These are phyloP conservation scores for Polydrusus pterygomalis DNA, from an alignment of 2,888 invertebrate genomes.

Conservation along the genomic window DNA sequence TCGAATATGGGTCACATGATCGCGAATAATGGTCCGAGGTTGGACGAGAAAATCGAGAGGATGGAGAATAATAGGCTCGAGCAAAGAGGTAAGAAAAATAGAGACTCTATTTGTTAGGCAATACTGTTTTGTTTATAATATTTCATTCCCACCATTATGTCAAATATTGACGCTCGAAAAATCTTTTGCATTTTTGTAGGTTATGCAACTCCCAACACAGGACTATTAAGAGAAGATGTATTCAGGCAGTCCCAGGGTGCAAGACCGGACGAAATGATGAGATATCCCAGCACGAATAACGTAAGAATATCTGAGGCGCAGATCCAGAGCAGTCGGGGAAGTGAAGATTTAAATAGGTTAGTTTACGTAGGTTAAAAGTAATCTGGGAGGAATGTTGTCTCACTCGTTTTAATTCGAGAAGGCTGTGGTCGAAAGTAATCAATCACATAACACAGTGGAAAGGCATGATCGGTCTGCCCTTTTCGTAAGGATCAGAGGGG, in stretches of 20 bases:
- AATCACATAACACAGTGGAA: too few relatives aligned
- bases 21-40: conserved; percentile 28
- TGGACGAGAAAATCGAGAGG: conserved; percentile 56
- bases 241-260: conserved; percentile 66
- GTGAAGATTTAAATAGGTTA: conserved; percentile 62
- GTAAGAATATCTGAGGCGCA: conserved; percentile 65
- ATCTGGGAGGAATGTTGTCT: too few relatives aligned
- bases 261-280: conserved; percentile 67
- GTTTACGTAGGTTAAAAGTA: too few relatives aligned
- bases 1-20: conserved; percentile 10
- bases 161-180: too few relatives aligned
- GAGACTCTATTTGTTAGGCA: too few relatives aligned
- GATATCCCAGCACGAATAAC: conserved; percentile 67
- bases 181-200: conserved; percentile 49
- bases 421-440: too few relatives aligned
- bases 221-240: conserved; percentile 68
- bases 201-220: conserved; percentile 62
- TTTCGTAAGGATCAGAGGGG: too few relatives aligned
- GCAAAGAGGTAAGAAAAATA: conserved; percentile 34
- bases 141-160: too few relatives aligned
- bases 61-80: conserved; percentile 45
- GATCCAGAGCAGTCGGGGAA: conserved; percentile 61
- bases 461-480: too few relatives aligned
- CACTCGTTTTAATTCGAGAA: too few relatives aligned
- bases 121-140: too few relatives aligned